Evolutionary conservation across 2,113 vertebrate species (phyloP).

Genomic region (Myxocyprinus asiaticus): DNA sequence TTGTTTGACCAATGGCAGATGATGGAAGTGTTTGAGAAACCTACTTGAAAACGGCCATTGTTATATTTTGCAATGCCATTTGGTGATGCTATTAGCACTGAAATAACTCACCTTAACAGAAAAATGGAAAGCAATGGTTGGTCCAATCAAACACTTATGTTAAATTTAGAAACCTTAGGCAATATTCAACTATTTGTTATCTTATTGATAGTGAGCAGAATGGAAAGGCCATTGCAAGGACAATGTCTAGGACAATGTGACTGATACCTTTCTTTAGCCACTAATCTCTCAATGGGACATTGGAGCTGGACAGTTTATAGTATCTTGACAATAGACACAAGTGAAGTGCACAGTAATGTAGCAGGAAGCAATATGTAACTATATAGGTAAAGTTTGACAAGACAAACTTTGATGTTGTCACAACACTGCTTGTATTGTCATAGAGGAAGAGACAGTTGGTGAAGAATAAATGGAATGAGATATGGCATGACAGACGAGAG

Average conservation of each 20-base stretch:
- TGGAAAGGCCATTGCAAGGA: neutral
- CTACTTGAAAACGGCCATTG: no score
- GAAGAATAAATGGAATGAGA: neutral
- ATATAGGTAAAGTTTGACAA: no score
- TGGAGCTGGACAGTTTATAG: neutral
- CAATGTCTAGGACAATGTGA: neutral
- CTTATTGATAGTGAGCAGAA: neutral
- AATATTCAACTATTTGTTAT: neutral
- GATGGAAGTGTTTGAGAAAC: no score
- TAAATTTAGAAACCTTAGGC: neutral
- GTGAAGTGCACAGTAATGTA: neutral
- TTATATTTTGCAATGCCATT: neutral
- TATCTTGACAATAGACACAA: neutral
- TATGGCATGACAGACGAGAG: neutral
- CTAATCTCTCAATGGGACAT: neutral
- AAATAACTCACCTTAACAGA: no score
- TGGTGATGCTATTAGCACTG: no score
- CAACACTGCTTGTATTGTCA: neutral
- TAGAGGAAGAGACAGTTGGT: conserved; percentile 10
- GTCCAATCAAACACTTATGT: no score
- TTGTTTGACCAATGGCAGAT: no score
- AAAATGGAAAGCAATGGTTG: no score
- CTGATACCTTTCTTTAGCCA: neutral
- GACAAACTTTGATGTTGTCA: neutral
- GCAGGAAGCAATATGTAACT: neutral